A percentile compares a stretch with the other conserved stretches of the same genome.
These are phyloP conservation scores for Agonopterix alstromeriana DNA, from an alignment of 2,888 invertebrate genomes.

Conservation along the genomic window DNA sequence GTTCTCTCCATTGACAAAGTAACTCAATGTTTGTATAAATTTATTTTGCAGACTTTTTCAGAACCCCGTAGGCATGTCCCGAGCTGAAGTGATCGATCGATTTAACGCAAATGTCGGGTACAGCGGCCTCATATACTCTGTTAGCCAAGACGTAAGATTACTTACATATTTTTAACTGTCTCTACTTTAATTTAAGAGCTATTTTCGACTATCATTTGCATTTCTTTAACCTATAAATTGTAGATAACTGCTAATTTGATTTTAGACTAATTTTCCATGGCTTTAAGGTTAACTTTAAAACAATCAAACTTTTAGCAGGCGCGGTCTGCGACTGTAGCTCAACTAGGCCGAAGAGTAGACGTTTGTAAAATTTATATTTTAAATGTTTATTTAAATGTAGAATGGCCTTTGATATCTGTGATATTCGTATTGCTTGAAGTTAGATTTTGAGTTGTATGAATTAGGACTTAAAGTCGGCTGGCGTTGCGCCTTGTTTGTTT, in stretches of 20 bases:
- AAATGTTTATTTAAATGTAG: not conserved
- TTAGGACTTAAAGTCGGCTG: too few relatives aligned
- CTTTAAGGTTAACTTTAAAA: not conserved
- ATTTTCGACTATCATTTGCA: not conserved
- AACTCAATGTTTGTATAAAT: not conserved
- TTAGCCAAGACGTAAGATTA: slow-evolving; percentile 93
- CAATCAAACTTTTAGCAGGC: slow-evolving; percentile 1
- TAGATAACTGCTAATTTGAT: not conserved
- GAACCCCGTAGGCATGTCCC: slow-evolving; percentile 70
- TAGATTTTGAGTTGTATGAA: too few relatives aligned
- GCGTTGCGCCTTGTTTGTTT: too few relatives aligned
- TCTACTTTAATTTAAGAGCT: not conserved
- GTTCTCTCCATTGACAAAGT: not conserved
- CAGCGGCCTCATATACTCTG: slow-evolving; percentile 96
- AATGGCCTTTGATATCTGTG: not conserved
- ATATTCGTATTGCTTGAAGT: too few relatives aligned
- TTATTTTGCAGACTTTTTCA: slow-evolving; percentile 65
- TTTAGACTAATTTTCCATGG: slow-evolving; percentile 9
- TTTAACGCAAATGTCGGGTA: slow-evolving; percentile 99
- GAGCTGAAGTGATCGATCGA: slow-evolving; percentile 89
- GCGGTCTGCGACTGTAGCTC: not conserved
- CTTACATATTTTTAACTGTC: not conserved
- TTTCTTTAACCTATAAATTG: not conserved
- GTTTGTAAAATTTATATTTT: not conserved
- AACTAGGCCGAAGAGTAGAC: not conserved